phyloP scores from a whole-genome alignment of 1,140 invertebrate species.

The Dinoponera quadriceps region DNA sequence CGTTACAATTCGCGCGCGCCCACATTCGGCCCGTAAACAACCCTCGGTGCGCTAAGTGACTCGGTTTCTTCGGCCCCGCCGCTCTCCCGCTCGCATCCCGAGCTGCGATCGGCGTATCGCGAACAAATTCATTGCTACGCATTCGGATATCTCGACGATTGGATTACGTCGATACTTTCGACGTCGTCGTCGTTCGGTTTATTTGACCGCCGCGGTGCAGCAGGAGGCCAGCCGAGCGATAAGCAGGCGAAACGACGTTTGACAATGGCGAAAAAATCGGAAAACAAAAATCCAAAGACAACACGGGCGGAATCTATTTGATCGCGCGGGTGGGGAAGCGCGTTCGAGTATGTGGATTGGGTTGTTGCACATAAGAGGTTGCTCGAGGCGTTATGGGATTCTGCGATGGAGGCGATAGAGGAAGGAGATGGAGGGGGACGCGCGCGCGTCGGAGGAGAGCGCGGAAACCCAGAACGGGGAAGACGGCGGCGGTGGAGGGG shows the following conservation, averaged over 20 bases:
- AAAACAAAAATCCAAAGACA: constrained; percentile 31
- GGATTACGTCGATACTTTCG: constrained; percentile 4
- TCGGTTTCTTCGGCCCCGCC: not conserved
- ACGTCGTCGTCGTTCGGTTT: constrained; percentile 19
- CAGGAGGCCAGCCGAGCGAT: not conserved
- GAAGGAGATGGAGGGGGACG: constrained; percentile 24
- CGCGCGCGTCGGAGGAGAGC: constrained; percentile 4
- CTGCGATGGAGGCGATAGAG: constrained; percentile 40
- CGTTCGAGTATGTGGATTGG: constrained; percentile 64
- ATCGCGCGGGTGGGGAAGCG: constrained; percentile 39
- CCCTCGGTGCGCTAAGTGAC: constrained; percentile 15
- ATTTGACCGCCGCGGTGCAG: not conserved
- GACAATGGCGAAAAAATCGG: constrained; percentile 52
- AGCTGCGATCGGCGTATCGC: not conserved
- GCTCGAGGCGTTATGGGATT: constrained; percentile 65
- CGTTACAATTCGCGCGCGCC: constrained; percentile 41
- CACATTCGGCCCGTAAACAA: constrained; percentile 32
- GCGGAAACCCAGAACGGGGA: constrained; percentile 29
- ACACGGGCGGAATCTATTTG: constrained; percentile 58
- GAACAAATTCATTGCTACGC: not conserved
- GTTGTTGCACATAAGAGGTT: constrained; percentile 71
- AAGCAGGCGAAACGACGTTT: constrained; percentile 7
- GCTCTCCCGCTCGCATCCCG: too few species aligned
- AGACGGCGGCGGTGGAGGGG: constrained; percentile 2
- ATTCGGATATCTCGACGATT: constrained; percentile 13